Percentiles rank a stretch among this genome's conserved stretches.
phyloP scores from a whole-genome alignment of 2,113 vertebrate species.

The Amphiprion ocellaris region DNA sequence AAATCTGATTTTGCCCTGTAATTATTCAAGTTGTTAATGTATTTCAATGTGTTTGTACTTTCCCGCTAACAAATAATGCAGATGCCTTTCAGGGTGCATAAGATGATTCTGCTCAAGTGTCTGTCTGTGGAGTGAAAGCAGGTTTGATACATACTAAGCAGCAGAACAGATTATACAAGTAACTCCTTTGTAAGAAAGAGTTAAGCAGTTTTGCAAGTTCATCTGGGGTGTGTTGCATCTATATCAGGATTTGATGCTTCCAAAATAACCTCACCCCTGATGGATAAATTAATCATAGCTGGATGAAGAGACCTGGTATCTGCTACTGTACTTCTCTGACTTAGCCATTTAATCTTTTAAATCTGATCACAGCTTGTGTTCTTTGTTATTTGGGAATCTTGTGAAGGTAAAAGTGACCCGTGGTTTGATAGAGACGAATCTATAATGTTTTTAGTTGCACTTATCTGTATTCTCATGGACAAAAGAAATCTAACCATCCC shows the following conservation, averaged over 20 bases:
- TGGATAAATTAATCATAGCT: conserved; percentile 30
- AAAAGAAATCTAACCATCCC: background rate
- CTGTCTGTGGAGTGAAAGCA: background rate
- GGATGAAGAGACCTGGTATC: background rate
- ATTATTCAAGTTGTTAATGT: background rate
- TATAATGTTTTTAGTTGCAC: background rate
- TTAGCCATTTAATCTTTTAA: conserved; percentile 5
- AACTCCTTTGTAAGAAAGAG: background rate
- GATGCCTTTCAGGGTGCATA: background rate
- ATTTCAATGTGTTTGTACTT: background rate
- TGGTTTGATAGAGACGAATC: background rate
- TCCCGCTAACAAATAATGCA: background rate
- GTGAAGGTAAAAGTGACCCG: background rate
- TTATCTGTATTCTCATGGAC: background rate
- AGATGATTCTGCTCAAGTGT: background rate
- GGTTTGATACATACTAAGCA: background rate
- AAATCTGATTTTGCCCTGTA: background rate
- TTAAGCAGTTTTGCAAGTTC: conserved; percentile 15
- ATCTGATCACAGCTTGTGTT: background rate
- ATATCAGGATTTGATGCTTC: background rate
- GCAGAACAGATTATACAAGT: background rate
- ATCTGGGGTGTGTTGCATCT: background rate
- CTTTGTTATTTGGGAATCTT: background rate
- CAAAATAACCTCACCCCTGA: background rate
- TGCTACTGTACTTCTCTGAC: background rate